Percentiles rank a stretch among this genome's conserved stretches.
Conservation (phyloP, 2,113 vertebrate genomes). For the Podarcis muralis region DNA sequence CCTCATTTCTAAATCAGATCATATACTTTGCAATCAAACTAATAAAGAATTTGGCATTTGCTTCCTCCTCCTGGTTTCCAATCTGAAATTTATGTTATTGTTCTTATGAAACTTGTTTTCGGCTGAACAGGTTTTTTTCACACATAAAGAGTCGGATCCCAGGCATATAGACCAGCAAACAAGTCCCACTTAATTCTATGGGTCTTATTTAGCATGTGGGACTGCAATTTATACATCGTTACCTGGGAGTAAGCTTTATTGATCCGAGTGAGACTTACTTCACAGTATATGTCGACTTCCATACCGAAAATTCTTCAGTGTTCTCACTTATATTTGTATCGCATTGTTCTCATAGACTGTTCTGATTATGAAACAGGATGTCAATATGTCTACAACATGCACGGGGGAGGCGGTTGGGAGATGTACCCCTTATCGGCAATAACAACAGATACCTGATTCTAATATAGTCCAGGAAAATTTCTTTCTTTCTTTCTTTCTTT, state of each 20-base stretch:
- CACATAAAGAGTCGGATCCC: neutral
- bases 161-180: neutral
- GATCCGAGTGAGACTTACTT: neutral
- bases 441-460: neutral
- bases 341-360: neutral
- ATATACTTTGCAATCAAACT: neutral
- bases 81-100: neutral
- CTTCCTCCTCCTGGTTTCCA: neutral
- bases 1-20: neutral
- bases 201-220: neutral
- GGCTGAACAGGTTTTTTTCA: neutral
- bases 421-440: neutral
- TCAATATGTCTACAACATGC: neutral
- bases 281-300: neutral
- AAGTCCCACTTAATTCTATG: rapidly evolving
- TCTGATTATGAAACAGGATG: neutral
- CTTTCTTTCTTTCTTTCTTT: no score
- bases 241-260: neutral
- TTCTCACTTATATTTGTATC: rapidly evolving
- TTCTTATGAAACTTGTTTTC: neutral
- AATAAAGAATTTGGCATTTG: neutral
- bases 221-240: neutral
- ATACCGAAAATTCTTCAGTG: neutral
- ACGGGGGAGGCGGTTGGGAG: neutral
- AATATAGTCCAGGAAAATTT: neutral